These are phyloP conservation scores for Dendrocincla fuliginosa DNA, from an alignment of 2,797 vertebrate genomes.

Conservation along the genomic window DNA sequence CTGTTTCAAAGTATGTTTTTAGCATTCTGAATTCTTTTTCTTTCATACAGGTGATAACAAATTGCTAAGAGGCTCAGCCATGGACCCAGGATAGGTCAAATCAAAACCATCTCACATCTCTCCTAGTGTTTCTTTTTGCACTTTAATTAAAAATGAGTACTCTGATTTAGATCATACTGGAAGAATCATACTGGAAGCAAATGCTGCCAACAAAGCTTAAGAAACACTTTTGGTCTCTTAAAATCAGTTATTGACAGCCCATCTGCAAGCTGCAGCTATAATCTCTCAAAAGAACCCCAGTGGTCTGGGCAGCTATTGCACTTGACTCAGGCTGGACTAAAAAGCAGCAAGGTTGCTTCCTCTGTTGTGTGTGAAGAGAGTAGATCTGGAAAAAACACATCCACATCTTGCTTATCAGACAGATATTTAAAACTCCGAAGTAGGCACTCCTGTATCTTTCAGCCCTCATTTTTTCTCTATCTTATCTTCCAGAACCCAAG, in stretches of 20 bases:
- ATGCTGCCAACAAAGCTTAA: background rate
- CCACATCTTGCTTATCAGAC: background rate
- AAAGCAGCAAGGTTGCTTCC: background rate
- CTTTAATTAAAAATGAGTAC: background rate
- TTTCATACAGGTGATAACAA: background rate
- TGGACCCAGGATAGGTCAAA: background rate
- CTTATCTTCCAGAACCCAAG: background rate
- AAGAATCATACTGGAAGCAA: background rate
- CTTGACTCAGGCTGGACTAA: background rate
- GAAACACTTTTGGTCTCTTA: background rate
- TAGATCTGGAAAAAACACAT: background rate
- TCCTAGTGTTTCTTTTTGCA: background rate
- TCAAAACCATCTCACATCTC: background rate
- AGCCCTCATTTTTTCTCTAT: background rate
- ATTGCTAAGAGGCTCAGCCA: background rate
- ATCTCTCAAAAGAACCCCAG: background rate
- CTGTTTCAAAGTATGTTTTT: background rate
- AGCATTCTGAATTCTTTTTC: background rate
- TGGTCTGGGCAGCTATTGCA: background rate
- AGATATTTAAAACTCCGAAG: background rate
- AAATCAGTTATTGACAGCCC: background rate
- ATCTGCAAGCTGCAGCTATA: background rate
- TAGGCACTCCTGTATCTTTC: background rate
- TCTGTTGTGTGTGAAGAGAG: background rate
- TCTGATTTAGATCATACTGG: background rate